Conservation (phyloP, 2,113 vertebrate species). For the Mus pahari region DNA sequence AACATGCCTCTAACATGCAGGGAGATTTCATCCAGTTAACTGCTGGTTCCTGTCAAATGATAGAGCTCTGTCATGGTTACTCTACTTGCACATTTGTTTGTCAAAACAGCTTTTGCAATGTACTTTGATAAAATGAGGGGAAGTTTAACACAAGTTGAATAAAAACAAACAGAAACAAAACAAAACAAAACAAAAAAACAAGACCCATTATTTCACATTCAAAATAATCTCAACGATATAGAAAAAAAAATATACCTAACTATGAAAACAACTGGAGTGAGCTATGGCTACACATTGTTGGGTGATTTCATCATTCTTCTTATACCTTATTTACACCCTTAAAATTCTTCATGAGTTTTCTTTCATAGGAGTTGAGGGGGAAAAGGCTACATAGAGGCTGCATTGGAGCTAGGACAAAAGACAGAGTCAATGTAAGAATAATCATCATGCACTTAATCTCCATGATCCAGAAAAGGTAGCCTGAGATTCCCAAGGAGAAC, state of each 20-base stretch:
- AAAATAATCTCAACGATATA: neutral
- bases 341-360: neutral
- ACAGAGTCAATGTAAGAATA: neutral
- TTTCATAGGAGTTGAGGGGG: neutral
- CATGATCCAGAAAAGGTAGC: neutral
- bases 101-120: neutral
- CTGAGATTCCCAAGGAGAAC: neutral
- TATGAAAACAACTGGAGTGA: neutral
- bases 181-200: neutral
- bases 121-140: neutral
- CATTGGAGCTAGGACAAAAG: neutral
- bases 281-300: neutral
- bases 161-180: too few species aligned
- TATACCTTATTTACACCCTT: neutral
- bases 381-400: neutral
- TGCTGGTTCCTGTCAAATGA: neutral
- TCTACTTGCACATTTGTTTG: neutral
- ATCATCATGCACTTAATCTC: neutral
- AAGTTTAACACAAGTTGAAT: neutral
- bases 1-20: neutral
- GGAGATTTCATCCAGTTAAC: neutral
- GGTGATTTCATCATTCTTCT: neutral
- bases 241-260: neutral
- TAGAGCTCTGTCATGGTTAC: neutral
- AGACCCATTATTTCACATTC: constrained; percentile 5